Percentiles rank a stretch among this genome's conserved stretches.
Evolutionary conservation across 2,888 invertebrate species (phyloP).

Genomic region (Asteroscopus sphinx): DNA sequence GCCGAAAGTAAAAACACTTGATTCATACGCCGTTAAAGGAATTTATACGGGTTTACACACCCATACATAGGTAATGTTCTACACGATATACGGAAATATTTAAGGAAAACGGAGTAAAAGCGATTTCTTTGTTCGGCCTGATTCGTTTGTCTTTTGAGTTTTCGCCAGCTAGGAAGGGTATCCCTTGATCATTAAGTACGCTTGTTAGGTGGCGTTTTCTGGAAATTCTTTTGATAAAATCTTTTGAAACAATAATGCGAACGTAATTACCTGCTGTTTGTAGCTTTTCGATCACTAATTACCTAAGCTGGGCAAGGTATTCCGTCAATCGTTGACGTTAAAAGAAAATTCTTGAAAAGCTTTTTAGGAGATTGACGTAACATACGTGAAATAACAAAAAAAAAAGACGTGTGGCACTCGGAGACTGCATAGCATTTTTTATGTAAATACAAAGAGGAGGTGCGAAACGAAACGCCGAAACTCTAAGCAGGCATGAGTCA

Average conservation of each 20-base stretch:
- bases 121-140: constrained; percentile 75
- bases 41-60: constrained; percentile 48
- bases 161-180: constrained; percentile 70
- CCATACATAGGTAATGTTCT: constrained; percentile 44
- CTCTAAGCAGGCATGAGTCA: no score
- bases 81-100: constrained; percentile 62
- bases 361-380: not conserved
- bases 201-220: constrained; percentile 77
- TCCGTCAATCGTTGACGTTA: not conserved
- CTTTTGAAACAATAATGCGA: constrained; percentile 41
- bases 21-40: constrained; percentile 50
- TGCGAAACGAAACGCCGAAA: no score
- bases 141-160: constrained; percentile 83
- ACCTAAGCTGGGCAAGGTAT: constrained; percentile 4
- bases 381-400: no score
- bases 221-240: constrained; percentile 60
- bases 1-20: constrained; percentile 47
- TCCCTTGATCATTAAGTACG: constrained; percentile 81
- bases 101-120: constrained; percentile 72
- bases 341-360: not conserved
- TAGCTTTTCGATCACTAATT: constrained; percentile 35
- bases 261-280: constrained; percentile 31
- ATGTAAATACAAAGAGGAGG: no score
- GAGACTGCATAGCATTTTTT: no score
- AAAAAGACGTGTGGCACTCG: no score